Percentiles rank a stretch among this genome's conserved stretches.
Evolutionary conservation across 1,140 invertebrate species (phyloP).

Genomic region (Leptestheria dahalacensis): DNA sequence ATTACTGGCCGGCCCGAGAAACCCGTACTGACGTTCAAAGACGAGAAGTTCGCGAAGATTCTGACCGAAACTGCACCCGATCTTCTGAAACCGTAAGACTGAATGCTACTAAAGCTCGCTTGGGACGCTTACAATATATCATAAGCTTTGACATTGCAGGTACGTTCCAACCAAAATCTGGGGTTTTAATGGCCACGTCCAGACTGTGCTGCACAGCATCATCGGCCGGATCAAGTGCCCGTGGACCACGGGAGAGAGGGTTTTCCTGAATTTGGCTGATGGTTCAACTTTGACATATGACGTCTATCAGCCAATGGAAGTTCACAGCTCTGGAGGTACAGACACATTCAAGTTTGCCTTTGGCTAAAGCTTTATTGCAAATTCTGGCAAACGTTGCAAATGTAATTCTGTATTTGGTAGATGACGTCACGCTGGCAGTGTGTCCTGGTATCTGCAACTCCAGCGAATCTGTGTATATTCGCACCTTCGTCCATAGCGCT

Average conservation of each 20-base stretch:
- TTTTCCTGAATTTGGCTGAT: conserved; percentile 54
- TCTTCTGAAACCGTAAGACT: conserved; percentile 53
- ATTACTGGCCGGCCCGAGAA: conserved; percentile 58
- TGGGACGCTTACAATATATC: no score
- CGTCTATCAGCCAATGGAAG: conserved; percentile 61
- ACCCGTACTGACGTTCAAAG: conserved; percentile 53
- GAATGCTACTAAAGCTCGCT: no score
- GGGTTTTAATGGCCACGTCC: conserved; percentile 86
- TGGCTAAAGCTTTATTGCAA: neutral
- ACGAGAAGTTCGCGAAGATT: conserved; percentile 54
- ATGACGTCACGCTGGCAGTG: conserved; percentile 72
- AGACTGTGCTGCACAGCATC: conserved; percentile 78
- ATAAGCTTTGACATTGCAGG: conserved; percentile 37
- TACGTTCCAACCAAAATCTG: conserved; percentile 78
- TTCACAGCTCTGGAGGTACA: conserved; percentile 14
- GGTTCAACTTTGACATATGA: conserved; percentile 82
- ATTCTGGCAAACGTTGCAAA: neutral
- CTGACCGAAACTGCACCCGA: conserved; percentile 58
- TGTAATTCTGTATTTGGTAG: conserved; percentile 32
- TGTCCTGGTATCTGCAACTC: conserved; percentile 87
- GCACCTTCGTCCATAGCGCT: conserved; percentile 78
- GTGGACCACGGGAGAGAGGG: conserved; percentile 65
- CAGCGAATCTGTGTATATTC: conserved; percentile 80
- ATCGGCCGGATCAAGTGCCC: conserved; percentile 71
- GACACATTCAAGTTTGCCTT: no score